A percentile compares a stretch with the other conserved stretches of the same genome.
phyloP scores from a whole-genome alignment of 2,113 vertebrate species.

The Cnemophilus loriae region DNA sequence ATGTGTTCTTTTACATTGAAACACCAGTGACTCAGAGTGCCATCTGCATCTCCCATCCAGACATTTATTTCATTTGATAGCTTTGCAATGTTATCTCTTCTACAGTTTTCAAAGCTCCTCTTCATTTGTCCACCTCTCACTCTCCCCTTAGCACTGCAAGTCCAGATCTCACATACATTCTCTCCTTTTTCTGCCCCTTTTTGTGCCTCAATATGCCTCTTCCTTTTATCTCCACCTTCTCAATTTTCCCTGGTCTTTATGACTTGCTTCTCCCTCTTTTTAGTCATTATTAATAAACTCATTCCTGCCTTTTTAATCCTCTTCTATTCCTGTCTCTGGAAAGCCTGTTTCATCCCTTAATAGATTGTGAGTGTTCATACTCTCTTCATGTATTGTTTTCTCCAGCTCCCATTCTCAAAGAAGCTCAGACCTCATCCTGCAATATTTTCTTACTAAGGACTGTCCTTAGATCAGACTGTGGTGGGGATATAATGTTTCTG shows the following conservation, averaged over 20 bases:
- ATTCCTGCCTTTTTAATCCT: not conserved
- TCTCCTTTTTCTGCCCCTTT: not conserved
- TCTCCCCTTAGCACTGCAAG: not conserved
- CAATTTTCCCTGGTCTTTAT: not conserved
- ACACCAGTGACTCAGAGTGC: constrained; percentile 17
- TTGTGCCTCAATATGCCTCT: not conserved
- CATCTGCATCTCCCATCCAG: constrained; percentile 40
- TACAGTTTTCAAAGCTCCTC: not conserved
- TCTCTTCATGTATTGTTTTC: not conserved
- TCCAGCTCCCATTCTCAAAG: not conserved
- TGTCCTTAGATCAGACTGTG: not conserved
- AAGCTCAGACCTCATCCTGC: constrained; percentile 4
- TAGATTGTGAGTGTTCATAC: not conserved
- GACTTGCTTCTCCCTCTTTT: not conserved
- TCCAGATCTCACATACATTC: not conserved
- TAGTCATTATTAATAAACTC: not conserved
- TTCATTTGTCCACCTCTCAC: not conserved
- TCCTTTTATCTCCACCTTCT: constrained; percentile 3
- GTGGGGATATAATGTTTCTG: not conserved
- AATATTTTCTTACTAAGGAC: not conserved
- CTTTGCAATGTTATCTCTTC: not conserved
- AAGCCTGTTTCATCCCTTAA: not conserved
- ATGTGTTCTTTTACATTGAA: constrained; percentile 12
- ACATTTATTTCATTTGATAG: not conserved
- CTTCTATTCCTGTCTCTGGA: not conserved